Percentiles rank a stretch among this genome's conserved stretches.
These are phyloP conservation scores for Leptodirus hochenwartii DNA, from an alignment of 2,888 invertebrate species.

Conservation along the genomic window DNA sequence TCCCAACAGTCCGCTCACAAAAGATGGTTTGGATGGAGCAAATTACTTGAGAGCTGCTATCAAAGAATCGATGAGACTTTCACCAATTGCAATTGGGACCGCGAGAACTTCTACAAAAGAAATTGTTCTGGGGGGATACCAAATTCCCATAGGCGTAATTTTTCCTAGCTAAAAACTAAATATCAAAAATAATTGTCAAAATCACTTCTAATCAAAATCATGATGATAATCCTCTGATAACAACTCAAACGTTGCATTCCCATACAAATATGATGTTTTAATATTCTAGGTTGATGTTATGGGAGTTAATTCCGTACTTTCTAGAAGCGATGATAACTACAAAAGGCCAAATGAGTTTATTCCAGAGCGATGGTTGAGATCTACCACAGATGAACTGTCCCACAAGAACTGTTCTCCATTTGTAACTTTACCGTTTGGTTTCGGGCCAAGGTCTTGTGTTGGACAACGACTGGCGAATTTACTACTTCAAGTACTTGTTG, in stretches of 20 bases:
- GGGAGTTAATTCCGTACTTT: no score
- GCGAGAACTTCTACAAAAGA: conserved; percentile 14
- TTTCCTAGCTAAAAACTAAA: no score
- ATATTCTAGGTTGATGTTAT: no score
- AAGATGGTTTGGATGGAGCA: conserved; percentile 20
- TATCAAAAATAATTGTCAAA: no score
- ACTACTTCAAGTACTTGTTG: conserved; percentile 23
- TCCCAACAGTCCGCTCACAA: conserved; percentile 17
- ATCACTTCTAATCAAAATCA: no score
- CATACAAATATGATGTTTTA: no score
- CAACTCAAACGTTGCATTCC: no score
- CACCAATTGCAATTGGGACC: conserved; percentile 10
- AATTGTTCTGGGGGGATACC: conserved; percentile 18
- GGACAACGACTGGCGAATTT: conserved; percentile 53
- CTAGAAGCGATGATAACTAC: conserved; percentile 10
- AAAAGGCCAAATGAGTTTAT: conserved; percentile 16
- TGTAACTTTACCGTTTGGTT: conserved; percentile 43
- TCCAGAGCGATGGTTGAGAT: conserved; percentile 20
- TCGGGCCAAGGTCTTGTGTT: conserved; percentile 43
- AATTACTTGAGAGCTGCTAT: conserved; percentile 38
- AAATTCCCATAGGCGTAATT: no score
- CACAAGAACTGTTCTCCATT: conserved; percentile 31
- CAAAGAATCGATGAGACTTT: conserved; percentile 35
- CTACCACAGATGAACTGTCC: conserved; percentile 14
- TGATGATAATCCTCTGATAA: no score